A percentile compares a stretch with the other conserved stretches of the same genome.
Conservation (phyloP, 2,888 invertebrate species). For the Galeopsomyia nigrocyanea region DNA sequence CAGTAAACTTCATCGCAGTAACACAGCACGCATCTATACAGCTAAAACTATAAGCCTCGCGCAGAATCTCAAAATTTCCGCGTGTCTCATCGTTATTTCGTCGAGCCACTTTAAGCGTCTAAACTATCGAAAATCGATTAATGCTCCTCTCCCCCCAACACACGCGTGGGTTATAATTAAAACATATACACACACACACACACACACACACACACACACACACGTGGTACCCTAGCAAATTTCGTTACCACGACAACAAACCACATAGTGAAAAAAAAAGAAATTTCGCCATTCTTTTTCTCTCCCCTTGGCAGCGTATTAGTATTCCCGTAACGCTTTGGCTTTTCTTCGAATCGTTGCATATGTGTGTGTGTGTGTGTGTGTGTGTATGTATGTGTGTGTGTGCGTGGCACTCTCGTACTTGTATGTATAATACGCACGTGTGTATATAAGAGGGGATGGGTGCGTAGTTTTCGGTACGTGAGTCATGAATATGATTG, state of each 20-base stretch:
- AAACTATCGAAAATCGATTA: constrained; percentile 46
- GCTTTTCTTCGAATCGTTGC: constrained; percentile 21
- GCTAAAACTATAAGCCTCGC: no score
- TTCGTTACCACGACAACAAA: neutral
- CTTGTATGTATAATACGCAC: neutral
- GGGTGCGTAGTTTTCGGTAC: constrained; percentile 8
- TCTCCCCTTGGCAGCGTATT: neutral
- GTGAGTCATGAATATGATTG: constrained; percentile 28
- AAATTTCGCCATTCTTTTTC: constrained; percentile 26
- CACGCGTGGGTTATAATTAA: constrained; percentile 36
- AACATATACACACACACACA: neutral
- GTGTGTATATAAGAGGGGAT: neutral
- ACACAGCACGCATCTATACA: no score
- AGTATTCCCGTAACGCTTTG: no score
- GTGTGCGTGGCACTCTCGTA: no score
- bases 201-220: neutral
- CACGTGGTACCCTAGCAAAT: neutral
- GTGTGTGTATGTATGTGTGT: no score
- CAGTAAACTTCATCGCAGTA: no score
- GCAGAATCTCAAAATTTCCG: no score
- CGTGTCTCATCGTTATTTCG: no score
- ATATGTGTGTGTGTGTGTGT: no score
- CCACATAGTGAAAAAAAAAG: constrained; percentile 31
- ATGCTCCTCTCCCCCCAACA: neutral
- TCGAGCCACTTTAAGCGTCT: neutral